Conservation (phyloP, 2,113 vertebrate genomes). For the Cyanoliseus patagonus region DNA sequence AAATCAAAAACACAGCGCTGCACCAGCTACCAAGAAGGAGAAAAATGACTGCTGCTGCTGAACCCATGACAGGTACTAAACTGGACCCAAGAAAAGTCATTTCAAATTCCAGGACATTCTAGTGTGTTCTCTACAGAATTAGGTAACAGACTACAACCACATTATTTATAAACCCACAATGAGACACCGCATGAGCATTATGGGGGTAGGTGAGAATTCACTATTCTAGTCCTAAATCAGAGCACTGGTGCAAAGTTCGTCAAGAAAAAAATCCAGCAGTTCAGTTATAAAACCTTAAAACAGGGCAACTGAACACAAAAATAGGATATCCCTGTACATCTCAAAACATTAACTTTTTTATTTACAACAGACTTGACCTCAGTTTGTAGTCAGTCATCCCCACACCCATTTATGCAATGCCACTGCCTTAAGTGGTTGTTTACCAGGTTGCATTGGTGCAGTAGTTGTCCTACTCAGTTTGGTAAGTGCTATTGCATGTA, state of each 20-base stretch:
- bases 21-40: no score
- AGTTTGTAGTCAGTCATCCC: background rate
- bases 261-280: background rate
- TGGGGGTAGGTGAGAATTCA: background rate
- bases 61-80: background rate
- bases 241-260: background rate
- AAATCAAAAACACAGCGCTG: no score
- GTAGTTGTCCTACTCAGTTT: background rate
- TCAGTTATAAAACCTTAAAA: background rate
- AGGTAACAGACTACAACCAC: background rate
- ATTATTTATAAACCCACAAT: background rate
- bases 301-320: background rate
- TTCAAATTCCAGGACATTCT: background rate
- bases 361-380: background rate
- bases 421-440: background rate
- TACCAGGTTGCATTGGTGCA: background rate
- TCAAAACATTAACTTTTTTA: background rate
- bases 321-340: background rate
- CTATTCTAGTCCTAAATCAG: background rate
- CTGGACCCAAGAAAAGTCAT: background rate
- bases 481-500: background rate
- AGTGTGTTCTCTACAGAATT: background rate
- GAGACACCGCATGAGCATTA: background rate
- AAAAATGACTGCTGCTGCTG: no score
- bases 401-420: background rate